Base-by-base conservation (phyloP, 1,140 invertebrate species). In the Bombus cullumanus region DNA sequence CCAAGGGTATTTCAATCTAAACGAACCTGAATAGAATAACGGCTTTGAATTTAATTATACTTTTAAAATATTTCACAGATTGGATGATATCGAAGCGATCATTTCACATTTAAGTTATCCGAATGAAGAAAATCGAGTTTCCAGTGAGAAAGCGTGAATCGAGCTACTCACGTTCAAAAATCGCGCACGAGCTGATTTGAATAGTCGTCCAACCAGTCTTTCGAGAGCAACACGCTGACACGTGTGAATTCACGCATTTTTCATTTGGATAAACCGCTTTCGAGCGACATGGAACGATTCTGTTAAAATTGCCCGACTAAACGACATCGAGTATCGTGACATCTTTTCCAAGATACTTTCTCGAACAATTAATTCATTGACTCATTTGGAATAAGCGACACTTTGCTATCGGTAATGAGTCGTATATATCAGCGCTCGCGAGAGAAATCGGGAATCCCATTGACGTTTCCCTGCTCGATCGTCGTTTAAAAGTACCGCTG, bases 131-230 rank as follows among this genome's bases (percentile, higher is more conserved):
- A 69, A 69, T 39, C 2, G 25, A 28, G 22, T 28, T 53, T 59
- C 43, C 22, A 15, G 39, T 31, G 28, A 41, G 59, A 77, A 41
- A 78, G 57, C 59, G 59, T 78, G 57, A 59, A 62, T 62, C 28
- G 75, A 25, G 41, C 47, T 31, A 71, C 28, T 39, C 34, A 25
- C 28, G 9, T 12, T 39, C 22, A 28, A 80, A 73, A 72, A 74
- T 80, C 22, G 41, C 34, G 39, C 83, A 68, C 37, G 18, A 80
- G 13, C n/a, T 53, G 31, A 88, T 88, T 88, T 81, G 53, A 85
- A 88, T 85, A 88, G 86, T 25, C 18, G 83, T 81, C 66, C 18
- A 43, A 86, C 83, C 72, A 83, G 85, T 86, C 28, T 71, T 72
- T 64, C 62, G 62, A 43, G 71, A 81, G 4, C 73, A 71, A 28